Percentiles rank a stretch among this genome's conserved stretches.
These are phyloP conservation scores for Rhinella marina DNA, from an alignment of 2,797 vertebrate species.

Conservation along the genomic window DNA sequence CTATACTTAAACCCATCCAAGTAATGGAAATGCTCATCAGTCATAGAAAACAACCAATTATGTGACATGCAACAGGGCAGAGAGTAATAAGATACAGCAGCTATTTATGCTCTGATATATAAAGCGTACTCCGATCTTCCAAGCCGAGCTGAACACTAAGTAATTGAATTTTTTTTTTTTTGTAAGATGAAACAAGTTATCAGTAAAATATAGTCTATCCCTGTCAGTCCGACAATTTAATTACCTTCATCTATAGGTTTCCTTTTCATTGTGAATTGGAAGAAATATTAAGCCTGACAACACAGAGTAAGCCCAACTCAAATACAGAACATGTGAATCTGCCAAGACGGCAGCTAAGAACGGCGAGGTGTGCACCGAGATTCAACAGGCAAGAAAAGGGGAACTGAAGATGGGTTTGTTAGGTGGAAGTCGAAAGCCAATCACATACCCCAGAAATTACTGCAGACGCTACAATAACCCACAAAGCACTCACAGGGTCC, in stretches of 20 bases:
- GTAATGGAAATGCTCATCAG: conserved; percentile 27
- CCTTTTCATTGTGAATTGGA: conserved; percentile 32
- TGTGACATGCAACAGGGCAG: conserved; percentile 22
- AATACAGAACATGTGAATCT: background rate
- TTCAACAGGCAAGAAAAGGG: too few relatives aligned
- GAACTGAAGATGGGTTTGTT: too few relatives aligned
- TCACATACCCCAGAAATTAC: too few relatives aligned
- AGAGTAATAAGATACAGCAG: conserved; percentile 23
- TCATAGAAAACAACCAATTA: conserved; percentile 52
- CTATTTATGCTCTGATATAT: conserved; percentile 28
- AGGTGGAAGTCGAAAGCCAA: too few relatives aligned
- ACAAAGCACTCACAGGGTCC: too few relatives aligned
- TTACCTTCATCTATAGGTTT: conserved; percentile 24
- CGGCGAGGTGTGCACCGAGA: background rate
- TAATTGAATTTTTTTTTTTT: conserved; percentile 45
- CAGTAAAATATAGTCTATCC: conserved; percentile 56
- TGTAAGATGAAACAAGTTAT: conserved; percentile 54
- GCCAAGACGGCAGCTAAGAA: background rate
- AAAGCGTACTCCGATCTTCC: conserved; percentile 11
- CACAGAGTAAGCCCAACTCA: background rate
- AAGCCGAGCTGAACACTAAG: conserved; percentile 11
- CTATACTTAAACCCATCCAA: background rate
- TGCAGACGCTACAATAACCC: too few relatives aligned
- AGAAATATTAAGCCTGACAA: conserved; percentile 16
- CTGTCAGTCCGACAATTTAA: conserved; percentile 47